phyloP scores from a whole-genome alignment of 2,113 vertebrate species.

The Meles meles region DNA sequence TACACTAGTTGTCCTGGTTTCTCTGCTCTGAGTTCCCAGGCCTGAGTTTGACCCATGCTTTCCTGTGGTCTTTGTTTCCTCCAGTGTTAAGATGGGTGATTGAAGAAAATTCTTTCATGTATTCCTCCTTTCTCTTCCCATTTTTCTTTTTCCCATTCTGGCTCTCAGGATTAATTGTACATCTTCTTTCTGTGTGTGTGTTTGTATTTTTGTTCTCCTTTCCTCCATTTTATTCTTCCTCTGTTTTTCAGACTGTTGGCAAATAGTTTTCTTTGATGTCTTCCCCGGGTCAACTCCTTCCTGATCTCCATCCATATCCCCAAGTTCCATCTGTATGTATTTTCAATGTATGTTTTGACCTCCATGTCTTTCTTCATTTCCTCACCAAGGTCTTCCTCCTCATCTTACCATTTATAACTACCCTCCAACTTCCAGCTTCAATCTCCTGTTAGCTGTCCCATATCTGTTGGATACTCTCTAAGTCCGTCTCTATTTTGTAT shows the following conservation, averaged over 20 bases:
- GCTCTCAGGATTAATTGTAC: neutral
- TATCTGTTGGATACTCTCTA: no score
- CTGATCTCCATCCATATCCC: no score
- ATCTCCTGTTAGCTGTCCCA: no score
- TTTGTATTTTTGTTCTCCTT: neutral
- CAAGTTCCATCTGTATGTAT: neutral
- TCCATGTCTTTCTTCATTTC: neutral
- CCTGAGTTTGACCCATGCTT: neutral
- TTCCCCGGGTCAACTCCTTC: neutral
- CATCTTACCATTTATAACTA: no score
- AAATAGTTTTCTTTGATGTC: neutral
- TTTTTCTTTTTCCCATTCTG: neutral
- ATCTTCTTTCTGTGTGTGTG: neutral
- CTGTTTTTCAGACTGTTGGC: neutral
- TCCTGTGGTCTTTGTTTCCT: neutral
- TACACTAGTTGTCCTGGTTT: no score
- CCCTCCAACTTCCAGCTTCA: neutral
- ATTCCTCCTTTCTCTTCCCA: neutral
- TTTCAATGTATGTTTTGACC: neutral
- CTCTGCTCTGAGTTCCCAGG: neutral
- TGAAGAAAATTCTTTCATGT: neutral
- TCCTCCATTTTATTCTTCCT: neutral
- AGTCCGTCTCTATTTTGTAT: no score
- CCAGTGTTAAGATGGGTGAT: neutral
- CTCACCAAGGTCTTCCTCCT: neutral